These are phyloP conservation scores for Myrmecobius fasciatus DNA, from an alignment of 2,113 vertebrate species.

Conservation along the genomic window DNA sequence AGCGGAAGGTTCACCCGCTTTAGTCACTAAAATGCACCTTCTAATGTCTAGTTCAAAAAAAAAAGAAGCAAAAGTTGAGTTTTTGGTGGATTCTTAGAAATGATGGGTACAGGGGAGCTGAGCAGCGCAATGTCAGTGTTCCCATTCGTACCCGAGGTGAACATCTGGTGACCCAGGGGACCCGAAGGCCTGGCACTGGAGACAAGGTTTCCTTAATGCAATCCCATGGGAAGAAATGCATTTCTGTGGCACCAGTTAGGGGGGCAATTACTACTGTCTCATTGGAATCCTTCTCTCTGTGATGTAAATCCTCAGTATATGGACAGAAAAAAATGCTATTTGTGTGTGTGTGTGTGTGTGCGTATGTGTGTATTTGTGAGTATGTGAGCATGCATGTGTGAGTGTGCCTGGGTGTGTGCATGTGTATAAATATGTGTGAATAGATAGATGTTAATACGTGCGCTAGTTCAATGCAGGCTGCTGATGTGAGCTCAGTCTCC, in stretches of 20 bases:
- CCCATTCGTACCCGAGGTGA: conserved; percentile 73
- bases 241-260: conserved; percentile 22
- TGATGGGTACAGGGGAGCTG: conserved; percentile 48
- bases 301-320: conserved; percentile 61
- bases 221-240: conserved; percentile 73
- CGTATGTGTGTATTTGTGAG: background rate
- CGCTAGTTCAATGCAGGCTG: conserved; percentile 65
- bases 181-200: conserved; percentile 76
- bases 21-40: conserved; percentile 78
- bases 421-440: background rate
- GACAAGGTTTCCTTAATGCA: conserved; percentile 80
- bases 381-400: background rate
- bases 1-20: conserved; percentile 77
- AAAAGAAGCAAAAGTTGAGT: conserved; percentile 79
- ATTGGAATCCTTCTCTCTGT: conserved; percentile 52
- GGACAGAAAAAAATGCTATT: conserved; percentile 57
- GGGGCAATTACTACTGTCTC: conserved; percentile 14
- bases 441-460: conserved; percentile 64
- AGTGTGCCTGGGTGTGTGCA: too few relatives aligned
- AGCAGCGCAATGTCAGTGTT: conserved; percentile 63
- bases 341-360: conserved; percentile 19
- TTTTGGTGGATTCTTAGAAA: conserved; percentile 79
- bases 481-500: conserved; percentile 61
- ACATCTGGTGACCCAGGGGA: conserved; percentile 59
- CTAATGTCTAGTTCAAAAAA: conserved; percentile 68